These are phyloP conservation scores for Sebastes steindachneri DNA, from an alignment of 2,797 vertebrate species.

Conservation along the genomic window DNA sequence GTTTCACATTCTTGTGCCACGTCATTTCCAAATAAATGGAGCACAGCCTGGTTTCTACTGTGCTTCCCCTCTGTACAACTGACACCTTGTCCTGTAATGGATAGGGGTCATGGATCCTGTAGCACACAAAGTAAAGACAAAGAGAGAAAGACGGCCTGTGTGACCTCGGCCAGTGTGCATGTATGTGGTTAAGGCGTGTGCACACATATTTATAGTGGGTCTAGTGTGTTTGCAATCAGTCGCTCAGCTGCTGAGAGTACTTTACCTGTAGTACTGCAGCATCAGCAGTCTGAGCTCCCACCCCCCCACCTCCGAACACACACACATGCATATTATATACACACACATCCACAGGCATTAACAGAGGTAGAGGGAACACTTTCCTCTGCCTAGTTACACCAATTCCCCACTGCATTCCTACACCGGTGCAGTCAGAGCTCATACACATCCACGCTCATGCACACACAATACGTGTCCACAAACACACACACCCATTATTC, in stretches of 20 bases:
- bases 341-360: conserved; percentile 21
- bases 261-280: conserved; percentile 66
- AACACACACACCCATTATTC: conserved; percentile 46
- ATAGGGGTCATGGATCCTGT: conserved; percentile 10
- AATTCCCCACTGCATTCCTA: conserved; percentile 68
- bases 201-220: conserved; percentile 37
- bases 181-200: conserved; percentile 12
- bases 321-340: conserved; percentile 28
- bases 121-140: conserved; percentile 53
- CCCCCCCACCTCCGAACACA: conserved; percentile 6
- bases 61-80: conserved; percentile 6
- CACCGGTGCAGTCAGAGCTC: conserved; percentile 54
- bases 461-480: conserved; percentile 32
- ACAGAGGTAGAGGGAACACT: conserved; percentile 56
- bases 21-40: conserved; percentile 42
- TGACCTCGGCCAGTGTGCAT: conserved; percentile 47
- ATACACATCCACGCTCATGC: conserved; percentile 43
- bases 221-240: conserved; percentile 63
- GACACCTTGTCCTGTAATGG: too few relatives aligned
- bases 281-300: conserved; percentile 67
- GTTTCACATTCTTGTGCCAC: conserved; percentile 17
- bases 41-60: conserved; percentile 31
- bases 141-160: conserved; percentile 39
- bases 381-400: conserved; percentile 71
- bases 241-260: conserved; percentile 52